phyloP scores from a whole-genome alignment of 64 coral and sea anemone species.

The Cladopsammia gracilis region DNA sequence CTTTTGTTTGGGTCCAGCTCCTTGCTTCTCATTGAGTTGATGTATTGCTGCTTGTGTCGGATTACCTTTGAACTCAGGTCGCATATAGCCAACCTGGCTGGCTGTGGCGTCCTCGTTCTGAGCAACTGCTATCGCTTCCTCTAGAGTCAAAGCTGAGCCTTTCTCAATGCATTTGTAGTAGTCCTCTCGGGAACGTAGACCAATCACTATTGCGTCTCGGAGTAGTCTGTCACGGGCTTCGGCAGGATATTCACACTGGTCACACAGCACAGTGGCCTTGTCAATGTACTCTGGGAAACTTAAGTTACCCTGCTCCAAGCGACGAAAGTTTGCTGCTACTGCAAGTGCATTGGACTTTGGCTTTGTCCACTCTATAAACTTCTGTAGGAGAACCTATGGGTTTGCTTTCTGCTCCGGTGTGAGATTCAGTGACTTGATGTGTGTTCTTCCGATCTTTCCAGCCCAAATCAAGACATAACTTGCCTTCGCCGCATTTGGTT shows the following conservation, averaged over 20 bases:
- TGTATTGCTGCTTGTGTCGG: neutral
- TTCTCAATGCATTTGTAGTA: no score
- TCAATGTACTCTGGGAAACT: neutral
- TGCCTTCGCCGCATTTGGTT: neutral
- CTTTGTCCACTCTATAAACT: conserved; percentile 10
- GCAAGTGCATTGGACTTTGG: neutral
- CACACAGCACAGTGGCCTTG: neutral
- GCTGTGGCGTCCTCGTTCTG: neutral
- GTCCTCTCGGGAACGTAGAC: no score
- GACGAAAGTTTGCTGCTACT: neutral
- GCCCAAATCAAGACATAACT: conserved; percentile 7
- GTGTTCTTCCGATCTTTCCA: neutral
- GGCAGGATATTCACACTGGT: conserved; percentile 3
- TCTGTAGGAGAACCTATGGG: neutral
- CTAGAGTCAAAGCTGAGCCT: neutral
- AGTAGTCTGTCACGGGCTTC: conserved; percentile 1
- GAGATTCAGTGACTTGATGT: conserved; percentile 1
- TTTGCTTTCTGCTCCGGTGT: neutral
- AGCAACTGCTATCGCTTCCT: neutral
- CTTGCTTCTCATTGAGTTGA: neutral
- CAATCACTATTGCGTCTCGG: no score
- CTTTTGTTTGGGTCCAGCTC: neutral
- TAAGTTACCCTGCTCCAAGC: neutral
- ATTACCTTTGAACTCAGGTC: neutral
- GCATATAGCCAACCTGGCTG: neutral